Conservation (phyloP, 2,888 invertebrate species). For the Iphiclides podalirius region DNA sequence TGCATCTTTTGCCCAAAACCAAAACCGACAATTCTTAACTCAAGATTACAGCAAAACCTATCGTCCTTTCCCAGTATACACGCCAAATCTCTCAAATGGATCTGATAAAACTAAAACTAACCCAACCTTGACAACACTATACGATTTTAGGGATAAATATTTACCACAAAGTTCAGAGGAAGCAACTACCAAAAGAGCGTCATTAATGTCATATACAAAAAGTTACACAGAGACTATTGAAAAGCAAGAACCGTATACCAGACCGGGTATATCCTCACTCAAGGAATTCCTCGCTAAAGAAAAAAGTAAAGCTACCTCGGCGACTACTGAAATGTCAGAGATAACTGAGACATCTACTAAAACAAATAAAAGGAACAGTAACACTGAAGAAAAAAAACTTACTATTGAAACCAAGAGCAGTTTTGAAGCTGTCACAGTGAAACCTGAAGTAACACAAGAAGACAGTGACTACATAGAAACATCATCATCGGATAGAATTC, state of each 20-base stretch:
- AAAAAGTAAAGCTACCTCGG: constrained; percentile 54
- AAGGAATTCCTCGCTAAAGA: constrained; percentile 63
- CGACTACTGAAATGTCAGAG: constrained; percentile 45
- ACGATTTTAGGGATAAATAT: constrained; percentile 60
- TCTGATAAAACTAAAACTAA: constrained; percentile 51
- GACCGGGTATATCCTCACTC: constrained; percentile 67
- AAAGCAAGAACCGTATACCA: constrained; percentile 65
- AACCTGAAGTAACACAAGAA: constrained; percentile 55
- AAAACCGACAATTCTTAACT: constrained; percentile 65
- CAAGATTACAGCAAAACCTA: constrained; percentile 67
- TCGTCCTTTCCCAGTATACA: constrained; percentile 68
- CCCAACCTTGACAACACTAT: constrained; percentile 67
- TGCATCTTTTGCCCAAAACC: constrained; percentile 84
- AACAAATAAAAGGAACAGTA: not conserved
- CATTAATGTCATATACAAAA: constrained; percentile 66
- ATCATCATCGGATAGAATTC: constrained; percentile 49
- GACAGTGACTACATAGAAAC: constrained; percentile 45
- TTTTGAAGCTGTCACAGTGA: constrained; percentile 67
- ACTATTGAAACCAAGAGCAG: constrained; percentile 47
- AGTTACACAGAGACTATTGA: constrained; percentile 48
- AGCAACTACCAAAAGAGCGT: constrained; percentile 61
- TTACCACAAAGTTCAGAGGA: constrained; percentile 37
- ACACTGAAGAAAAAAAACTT: constrained; percentile 35
- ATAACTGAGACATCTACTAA: constrained; percentile 33
- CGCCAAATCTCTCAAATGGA: constrained; percentile 52